These are phyloP conservation scores for Silurus aristotelis DNA, from an alignment of 2,797 vertebrate species.

Conservation along the genomic window DNA sequence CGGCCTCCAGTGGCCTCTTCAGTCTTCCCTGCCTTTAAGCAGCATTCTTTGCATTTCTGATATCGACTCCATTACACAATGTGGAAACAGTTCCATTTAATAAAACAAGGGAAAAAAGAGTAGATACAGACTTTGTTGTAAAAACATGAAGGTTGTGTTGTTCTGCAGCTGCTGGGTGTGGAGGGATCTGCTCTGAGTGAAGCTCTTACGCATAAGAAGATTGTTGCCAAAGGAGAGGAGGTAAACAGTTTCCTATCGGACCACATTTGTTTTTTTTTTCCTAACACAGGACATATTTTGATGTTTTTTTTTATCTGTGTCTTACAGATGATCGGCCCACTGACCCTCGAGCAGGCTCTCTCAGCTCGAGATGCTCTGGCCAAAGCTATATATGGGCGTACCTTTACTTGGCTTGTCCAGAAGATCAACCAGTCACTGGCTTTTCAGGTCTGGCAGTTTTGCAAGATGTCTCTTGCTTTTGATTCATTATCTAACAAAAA, in stretches of 20 bases:
- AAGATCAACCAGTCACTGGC: constrained; percentile 82
- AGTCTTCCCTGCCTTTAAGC: not conserved
- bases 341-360: constrained; percentile 91
- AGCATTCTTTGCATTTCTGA: not conserved
- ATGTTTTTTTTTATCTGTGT: constrained; percentile 11
- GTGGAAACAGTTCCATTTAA: not conserved
- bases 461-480: not conserved
- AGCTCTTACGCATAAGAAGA: constrained; percentile 93
- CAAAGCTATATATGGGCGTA: constrained; percentile 89
- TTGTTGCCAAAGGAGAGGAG: constrained; percentile 97
- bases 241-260: constrained; percentile 64
- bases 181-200: constrained; percentile 80
- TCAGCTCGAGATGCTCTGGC: constrained; percentile 89
- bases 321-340: constrained; percentile 87
- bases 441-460: constrained; percentile 36
- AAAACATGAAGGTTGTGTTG: constrained; percentile 40
- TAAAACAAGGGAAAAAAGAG: not conserved
- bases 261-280: not conserved
- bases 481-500: not conserved
- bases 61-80: not conserved
- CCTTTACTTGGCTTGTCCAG: constrained; percentile 93
- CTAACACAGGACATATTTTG: not conserved
- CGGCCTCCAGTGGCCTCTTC: not conserved
- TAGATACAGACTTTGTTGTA: not conserved
- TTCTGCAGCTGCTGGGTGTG: constrained; percentile 86